phyloP scores from a whole-genome alignment of 2,113 vertebrate species.

The Oreocharis arfaki region DNA sequence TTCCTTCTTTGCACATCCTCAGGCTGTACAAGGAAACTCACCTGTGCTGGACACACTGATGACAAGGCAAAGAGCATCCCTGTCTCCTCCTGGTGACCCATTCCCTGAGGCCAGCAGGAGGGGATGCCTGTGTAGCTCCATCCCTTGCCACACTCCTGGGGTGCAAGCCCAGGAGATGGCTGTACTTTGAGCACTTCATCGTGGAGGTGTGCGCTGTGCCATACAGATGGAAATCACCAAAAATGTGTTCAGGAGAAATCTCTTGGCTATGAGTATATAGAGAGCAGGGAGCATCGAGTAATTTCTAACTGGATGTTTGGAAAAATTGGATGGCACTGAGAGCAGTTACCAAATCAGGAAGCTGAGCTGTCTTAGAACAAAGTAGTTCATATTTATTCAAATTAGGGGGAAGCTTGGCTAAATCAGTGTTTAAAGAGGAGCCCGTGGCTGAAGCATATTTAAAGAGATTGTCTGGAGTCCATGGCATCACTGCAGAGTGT shows the following conservation, averaged over 20 bases:
- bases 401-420: background rate
- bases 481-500: background rate
- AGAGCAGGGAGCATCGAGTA: background rate
- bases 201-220: background rate
- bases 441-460: background rate
- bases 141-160: fast-evolving
- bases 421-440: background rate
- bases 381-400: background rate
- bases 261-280: background rate
- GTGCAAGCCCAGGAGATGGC: background rate
- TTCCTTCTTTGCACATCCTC: background rate
- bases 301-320: background rate
- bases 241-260: background rate
- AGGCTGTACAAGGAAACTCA: background rate
- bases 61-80: fast-evolving
- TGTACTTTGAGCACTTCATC: background rate
- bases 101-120: background rate
- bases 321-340: background rate
- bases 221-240: background rate
- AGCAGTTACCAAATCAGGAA: background rate
- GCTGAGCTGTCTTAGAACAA: background rate
- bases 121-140: background rate
- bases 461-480: background rate
- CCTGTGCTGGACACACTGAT: no score
- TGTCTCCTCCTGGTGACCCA: background rate